Base-by-base conservation (phyloP, 1,140 invertebrate species). In the Ceratitis capitata region DNA sequence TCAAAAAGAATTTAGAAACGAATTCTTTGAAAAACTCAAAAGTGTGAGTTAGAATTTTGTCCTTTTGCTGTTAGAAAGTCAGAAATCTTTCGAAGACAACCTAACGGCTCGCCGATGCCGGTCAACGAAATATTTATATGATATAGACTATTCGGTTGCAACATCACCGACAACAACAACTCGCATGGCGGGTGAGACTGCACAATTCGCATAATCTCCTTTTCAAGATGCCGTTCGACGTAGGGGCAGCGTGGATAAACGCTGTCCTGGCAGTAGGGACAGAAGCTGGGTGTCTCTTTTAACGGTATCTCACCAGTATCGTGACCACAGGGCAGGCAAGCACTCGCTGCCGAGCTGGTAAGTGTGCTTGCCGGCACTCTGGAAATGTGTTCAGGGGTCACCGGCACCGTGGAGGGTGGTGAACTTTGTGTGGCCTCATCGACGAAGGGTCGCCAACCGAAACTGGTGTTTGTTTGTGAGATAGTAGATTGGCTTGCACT, bases 41-140 rank as follows among this genome's bases (percentile, higher is more conserved):
- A 10, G 83, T 86, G 16, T 85, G 64, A 10, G 85, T 87, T 49
- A 88, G 39, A 0, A 86, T 51, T 6, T 84, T 86, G 19, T 78
- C 58, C 26, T 47, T 69, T 23, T 87, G 83, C 12, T 86, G 85
- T 6, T 86, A 88, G 49, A 88, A 91, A 39, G 89, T 91, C 9
- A 87, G 84, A 47, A 91, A 87, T 10, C 87, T 12, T 19, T 87
- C 85, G 19, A 91, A 89, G 3, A 91, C 19, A 89, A 14, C 89
- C 89, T 6, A 91, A 51, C 0, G 84, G 83, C 14, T 35, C 14
- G 0, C 86, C 87, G 0, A 87, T 87, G 2, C 74, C 29, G 35
- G 78, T 85, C 19, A 88, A 82, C 23, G 87, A 85, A 2, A 91
- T 83, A 39, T 86, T 89, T 1, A 91, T 51, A 32, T 91, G 88